Percentiles rank a stretch among this genome's conserved stretches.
These are phyloP conservation scores for Pseudocheirus occidentalis DNA, from an alignment of 2,797 vertebrate genomes.

Conservation along the genomic window DNA sequence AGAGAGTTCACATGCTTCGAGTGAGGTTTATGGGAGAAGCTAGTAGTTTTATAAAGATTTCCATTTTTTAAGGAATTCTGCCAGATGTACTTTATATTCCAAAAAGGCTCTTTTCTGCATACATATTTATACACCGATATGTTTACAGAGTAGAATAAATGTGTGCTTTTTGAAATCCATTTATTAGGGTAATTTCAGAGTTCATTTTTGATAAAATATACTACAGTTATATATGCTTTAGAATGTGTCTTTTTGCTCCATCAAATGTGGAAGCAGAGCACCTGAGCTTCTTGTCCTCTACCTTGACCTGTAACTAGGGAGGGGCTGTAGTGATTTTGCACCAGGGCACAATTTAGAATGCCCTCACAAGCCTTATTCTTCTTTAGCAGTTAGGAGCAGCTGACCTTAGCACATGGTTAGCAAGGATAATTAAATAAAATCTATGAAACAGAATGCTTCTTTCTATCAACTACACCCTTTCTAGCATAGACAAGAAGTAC, in stretches of 20 bases:
- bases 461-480: not conserved
- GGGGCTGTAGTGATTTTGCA: not conserved
- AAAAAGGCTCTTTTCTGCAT: not conserved
- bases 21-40: slow-evolving; percentile 31
- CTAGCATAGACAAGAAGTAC: not conserved
- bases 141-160: not conserved
- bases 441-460: not conserved
- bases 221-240: not conserved
- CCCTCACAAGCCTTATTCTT: not conserved
- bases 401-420: not conserved
- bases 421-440: not conserved
- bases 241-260: not conserved
- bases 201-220: not conserved
- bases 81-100: slow-evolving; percentile 23
- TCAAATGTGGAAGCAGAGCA: not conserved
- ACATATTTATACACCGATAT: slow-evolving; percentile 10
- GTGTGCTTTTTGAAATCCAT: not conserved
- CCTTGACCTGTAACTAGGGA: not conserved
- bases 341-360: not conserved
- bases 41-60: slow-evolving; percentile 47
- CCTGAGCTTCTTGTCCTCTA: not conserved
- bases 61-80: slow-evolving; percentile 10
- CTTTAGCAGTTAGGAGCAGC: not conserved
- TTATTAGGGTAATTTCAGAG: slow-evolving; percentile 1
- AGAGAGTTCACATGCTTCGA: slow-evolving; percentile 70